A percentile compares a stretch with the other conserved stretches of the same genome.
Conservation (phyloP, 1,140 invertebrate genomes). For the Gonatopus flavifemur region DNA sequence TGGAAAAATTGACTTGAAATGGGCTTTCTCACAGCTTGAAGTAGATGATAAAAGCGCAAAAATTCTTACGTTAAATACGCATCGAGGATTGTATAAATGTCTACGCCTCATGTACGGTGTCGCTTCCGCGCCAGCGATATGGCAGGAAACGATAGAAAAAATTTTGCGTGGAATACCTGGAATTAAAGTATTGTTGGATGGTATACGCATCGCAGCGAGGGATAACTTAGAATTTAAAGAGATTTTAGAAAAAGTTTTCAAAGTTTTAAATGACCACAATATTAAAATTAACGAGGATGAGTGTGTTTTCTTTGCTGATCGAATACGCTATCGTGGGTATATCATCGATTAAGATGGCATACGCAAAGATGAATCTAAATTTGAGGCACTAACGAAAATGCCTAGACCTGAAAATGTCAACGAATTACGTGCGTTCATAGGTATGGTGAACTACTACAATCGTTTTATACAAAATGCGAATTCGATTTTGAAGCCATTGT, state of each 20-base stretch:
- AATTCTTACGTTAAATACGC: conserved; percentile 45
- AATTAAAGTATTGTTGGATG: conserved; percentile 32
- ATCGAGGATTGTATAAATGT: conserved; percentile 16
- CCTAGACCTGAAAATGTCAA: conserved; percentile 28
- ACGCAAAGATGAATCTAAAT: conserved; percentile 23
- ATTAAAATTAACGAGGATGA: conserved; percentile 20
- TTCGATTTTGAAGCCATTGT: conserved; percentile 35
- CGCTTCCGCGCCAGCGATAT: conserved; percentile 33
- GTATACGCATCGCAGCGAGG: conserved; percentile 23
- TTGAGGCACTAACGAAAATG: conserved; percentile 27
- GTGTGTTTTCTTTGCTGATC: conserved; percentile 22
- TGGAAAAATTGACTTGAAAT: conserved; percentile 43
- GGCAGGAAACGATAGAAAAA: conserved; percentile 28
- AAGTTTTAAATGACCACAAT: conserved; percentile 15
- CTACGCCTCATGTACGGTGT: conserved; percentile 28
- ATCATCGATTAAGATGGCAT: conserved; percentile 31
- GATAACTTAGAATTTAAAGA: not conserved
- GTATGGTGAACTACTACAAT: conserved; percentile 36
- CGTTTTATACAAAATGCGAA: conserved; percentile 40
- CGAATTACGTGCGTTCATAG: conserved; percentile 29
- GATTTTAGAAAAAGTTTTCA: conserved; percentile 16
- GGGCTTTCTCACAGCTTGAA: conserved; percentile 54
- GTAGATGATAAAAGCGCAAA: conserved; percentile 33
- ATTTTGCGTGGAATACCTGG: conserved; percentile 27
- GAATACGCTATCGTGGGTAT: conserved; percentile 34